Evolutionary conservation across 2,113 vertebrate genomes (phyloP), one percentile per base, ranked within the genome.

Genomic region (Apteryx mantelli): DNA sequence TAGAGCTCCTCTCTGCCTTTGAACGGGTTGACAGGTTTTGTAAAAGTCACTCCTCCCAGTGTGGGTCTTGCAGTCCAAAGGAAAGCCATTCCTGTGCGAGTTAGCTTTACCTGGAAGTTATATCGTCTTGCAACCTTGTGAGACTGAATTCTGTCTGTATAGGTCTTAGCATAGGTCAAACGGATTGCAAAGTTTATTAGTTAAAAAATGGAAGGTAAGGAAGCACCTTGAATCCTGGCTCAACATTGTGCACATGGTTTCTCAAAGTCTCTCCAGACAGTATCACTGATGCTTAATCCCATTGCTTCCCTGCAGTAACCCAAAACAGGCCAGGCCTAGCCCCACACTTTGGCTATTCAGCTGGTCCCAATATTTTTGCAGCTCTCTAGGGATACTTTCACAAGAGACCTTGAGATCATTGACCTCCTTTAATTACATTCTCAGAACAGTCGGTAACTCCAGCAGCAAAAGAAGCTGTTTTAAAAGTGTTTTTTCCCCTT

Each of bases 241-340:
- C 52, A 0, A 1, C 1, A 19, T 7, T 1, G 1, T 0, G 7
- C 66, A 1, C 6, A 0, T 13, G 56, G 21, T 4, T 46, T 46
- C 44, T 46, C 44, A 46, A 6, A 46, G 44, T 4, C 38, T 11
- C 32, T 9, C 60, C 6, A 0, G 42, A 34, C 63, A 16, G 73
- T 32, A 15, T 65, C 24, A 8, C 13, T 0, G 0, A 15, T 32
- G 58, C 53, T 15, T 14, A 13, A 25, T 53, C 30, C 24, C 4
- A 3, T 53, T 42, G 68, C 40, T 2, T 8, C 48, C 21, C 38
- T 16, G 26, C 5, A 1, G 5, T 11, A 11, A 40, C 36, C 85
- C 32, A 68, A 34, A 64, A 16, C 55, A 48, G 25, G 38, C 21
- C 32, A 7, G 16, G 13, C 11, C 63, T 26, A 38, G 63, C 44